Evolutionary conservation across 1,140 invertebrate species (phyloP), one percentile per base, ranked within the genome.

Genomic region (Octopus sinensis): DNA sequence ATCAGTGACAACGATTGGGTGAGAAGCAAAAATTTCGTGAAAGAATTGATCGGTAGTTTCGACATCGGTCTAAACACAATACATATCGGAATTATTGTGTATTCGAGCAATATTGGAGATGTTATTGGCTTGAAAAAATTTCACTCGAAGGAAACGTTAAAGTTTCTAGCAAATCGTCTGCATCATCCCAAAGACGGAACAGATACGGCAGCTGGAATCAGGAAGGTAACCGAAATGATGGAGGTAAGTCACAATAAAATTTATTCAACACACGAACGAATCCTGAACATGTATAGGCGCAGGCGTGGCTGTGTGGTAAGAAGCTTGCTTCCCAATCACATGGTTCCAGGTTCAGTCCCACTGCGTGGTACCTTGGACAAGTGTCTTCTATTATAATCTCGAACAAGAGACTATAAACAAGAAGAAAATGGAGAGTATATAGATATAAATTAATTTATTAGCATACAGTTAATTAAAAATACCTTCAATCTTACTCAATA

Each of bases 81-180:
- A 52, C 86, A 88, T 76, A 84, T 87, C 10, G 87, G 87, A 4
- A 81, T 88, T 52, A 83, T 87, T 12, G 86, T 88, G 4, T 88
- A 88, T 82, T 88, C 87, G 68, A 86, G 86, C n/a, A 80, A 83
- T 17, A 86, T 88, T 62, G 87, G 87, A 0, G 80, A 85, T 80
- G 81, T 86, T 80, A 68, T 82, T 43, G 54, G 78, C 4, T 79
- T 86, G 12, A 83, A 75, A 6, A 84, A 84, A 9, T 86, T 82
- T 30, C 23, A 5, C 51, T 79, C 54, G 4, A 83, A 83, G 54
- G 54, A 81, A 4, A 23, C 79, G 4, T 53, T 83, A 54, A 83
- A 83, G 75, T 52, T 62, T 62, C 75, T 83, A 9, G 83, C 85
- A 1, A 79, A 81, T 17, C 83, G 75, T 23, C 79, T 88, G n/a